These are phyloP conservation scores for Alces alces DNA, from an alignment of 2,113 vertebrate genomes.

Conservation along the genomic window DNA sequence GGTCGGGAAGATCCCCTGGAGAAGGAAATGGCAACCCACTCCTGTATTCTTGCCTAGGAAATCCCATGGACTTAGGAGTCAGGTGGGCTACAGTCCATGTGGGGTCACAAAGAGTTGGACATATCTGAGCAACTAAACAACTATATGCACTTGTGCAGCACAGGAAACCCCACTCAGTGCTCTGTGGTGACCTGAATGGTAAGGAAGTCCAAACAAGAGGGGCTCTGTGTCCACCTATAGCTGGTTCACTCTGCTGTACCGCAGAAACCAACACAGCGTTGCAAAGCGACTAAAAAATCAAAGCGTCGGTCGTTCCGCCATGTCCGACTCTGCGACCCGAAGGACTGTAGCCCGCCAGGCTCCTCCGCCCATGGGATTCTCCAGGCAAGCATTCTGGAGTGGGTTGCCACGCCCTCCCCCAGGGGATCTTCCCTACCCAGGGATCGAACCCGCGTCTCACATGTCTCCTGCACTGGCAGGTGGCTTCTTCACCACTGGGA, in stretches of 20 bases:
- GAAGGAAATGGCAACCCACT: not conserved
- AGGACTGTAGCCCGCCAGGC: not conserved
- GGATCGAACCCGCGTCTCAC: not conserved
- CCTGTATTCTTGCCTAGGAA: not conserved
- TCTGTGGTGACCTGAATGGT: not conserved
- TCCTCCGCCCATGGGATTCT: not conserved
- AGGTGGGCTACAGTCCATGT: not conserved
- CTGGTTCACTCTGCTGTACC: not conserved
- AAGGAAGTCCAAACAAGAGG: not conserved
- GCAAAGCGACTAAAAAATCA: not conserved
- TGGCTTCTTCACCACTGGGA: not conserved
- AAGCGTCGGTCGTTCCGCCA: rapidly evolving
- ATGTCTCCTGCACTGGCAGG: not conserved
- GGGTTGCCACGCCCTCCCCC: not conserved
- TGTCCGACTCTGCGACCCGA: not conserved
- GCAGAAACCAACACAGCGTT: not conserved
- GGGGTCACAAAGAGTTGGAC: not conserved
- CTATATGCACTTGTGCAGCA: not conserved
- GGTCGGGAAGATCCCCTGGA: not conserved
- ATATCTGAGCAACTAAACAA: not conserved
- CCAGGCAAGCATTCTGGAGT: not conserved
- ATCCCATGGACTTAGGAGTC: not conserved
- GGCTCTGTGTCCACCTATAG: not conserved
- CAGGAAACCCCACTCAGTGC: not conserved
- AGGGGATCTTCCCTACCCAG: not conserved